Evolutionary conservation across 1,140 invertebrate genomes (phyloP).

Genomic region (Ceratina japonica): DNA sequence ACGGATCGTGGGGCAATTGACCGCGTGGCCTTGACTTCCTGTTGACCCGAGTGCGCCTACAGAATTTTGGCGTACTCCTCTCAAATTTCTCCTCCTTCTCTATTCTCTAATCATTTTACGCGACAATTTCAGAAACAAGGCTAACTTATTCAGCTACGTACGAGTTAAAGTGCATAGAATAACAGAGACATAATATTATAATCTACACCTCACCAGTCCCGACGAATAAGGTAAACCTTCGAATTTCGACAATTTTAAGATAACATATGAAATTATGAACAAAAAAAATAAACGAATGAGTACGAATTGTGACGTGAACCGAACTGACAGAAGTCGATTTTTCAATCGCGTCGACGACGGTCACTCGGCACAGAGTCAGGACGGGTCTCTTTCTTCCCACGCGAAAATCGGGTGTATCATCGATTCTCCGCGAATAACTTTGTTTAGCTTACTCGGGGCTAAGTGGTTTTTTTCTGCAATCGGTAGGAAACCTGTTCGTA

Average conservation of each 20-base stretch:
- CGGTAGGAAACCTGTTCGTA: slow-evolving; percentile 63
- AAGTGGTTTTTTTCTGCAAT: slow-evolving; percentile 57
- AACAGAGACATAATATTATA: too few species aligned
- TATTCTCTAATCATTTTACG: background rate
- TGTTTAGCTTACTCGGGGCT: slow-evolving; percentile 50
- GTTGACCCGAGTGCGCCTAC: slow-evolving; percentile 62
- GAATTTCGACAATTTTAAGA: background rate
- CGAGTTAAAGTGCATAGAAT: too few species aligned
- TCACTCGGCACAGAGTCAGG: background rate
- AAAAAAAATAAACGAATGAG: background rate
- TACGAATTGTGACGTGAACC: too few species aligned
- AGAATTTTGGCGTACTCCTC: slow-evolving; percentile 51
- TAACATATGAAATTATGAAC: background rate
- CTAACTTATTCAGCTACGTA: too few species aligned
- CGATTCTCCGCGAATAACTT: slow-evolving; percentile 58
- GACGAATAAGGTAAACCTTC: too few species aligned
- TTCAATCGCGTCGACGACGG: background rate
- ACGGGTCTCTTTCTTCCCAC: background rate
- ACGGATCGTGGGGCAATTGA: slow-evolving; percentile 70
- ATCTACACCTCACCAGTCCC: too few species aligned
- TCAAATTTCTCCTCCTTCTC: too few species aligned
- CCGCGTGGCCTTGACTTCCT: slow-evolving; percentile 75
- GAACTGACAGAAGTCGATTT: background rate
- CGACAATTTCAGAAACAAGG: too few species aligned
- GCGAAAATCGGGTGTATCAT: slow-evolving; percentile 42